phyloP scores from a whole-genome alignment of 2,797 vertebrate species.

The Tinamus major region DNA sequence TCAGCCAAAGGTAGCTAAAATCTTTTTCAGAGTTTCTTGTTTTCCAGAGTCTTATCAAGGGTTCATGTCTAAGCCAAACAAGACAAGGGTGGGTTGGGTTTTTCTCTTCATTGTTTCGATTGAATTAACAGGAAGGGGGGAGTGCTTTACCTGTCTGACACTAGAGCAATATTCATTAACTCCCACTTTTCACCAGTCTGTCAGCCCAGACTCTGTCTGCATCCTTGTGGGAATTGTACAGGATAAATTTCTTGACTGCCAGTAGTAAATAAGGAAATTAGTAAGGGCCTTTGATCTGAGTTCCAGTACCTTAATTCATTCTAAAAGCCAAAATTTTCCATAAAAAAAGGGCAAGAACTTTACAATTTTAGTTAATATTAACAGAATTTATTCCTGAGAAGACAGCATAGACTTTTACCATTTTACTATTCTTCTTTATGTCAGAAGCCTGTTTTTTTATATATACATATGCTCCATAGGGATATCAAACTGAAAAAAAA shows the following conservation, averaged over 20 bases:
- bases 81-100: slow-evolving; percentile 78
- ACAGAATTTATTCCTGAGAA: neutral
- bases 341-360: neutral
- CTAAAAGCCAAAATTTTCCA: neutral
- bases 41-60: slow-evolving; percentile 81
- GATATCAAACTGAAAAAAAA: neutral
- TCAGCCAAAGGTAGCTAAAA: slow-evolving; percentile 73
- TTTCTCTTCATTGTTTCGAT: slow-evolving; percentile 79
- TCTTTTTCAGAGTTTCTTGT: slow-evolving; percentile 63
- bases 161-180: slow-evolving; percentile 64
- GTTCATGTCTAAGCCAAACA: slow-evolving; percentile 81
- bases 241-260: slow-evolving; percentile 13
- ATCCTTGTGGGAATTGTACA: slow-evolving; percentile 36
- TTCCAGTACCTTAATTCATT: neutral
- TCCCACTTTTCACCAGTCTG: slow-evolving; percentile 75
- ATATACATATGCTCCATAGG: neutral
- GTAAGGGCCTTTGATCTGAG: neutral
- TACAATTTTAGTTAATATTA: neutral
- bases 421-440: neutral
- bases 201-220: slow-evolving; percentile 56
- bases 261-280: slow-evolving; percentile 36
- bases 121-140: slow-evolving; percentile 81
- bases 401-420: neutral
- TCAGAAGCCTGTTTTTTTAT: neutral
- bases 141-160: slow-evolving; percentile 81